phyloP scores from a whole-genome alignment of 1,140 invertebrate species.

The Ostrea denselamellosa region DNA sequence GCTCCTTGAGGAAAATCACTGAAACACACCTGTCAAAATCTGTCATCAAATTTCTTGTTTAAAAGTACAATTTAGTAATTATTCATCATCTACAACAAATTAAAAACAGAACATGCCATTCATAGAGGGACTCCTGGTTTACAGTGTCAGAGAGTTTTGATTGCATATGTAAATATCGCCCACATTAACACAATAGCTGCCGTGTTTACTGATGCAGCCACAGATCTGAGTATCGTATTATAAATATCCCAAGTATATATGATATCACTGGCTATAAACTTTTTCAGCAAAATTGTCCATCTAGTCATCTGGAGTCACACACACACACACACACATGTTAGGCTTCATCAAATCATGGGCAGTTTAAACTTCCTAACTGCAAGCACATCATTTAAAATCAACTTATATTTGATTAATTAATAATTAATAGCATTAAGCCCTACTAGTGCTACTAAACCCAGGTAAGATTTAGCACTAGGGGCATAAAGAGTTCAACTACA shows the following conservation, averaged over 20 bases:
- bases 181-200: not conserved
- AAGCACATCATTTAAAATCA: too few species aligned
- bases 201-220: not conserved
- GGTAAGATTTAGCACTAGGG: too few species aligned
- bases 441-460: too few species aligned
- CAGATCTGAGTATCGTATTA: not conserved
- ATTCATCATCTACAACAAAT: not conserved
- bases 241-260: not conserved
- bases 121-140: not conserved
- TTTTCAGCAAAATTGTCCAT: too few species aligned
- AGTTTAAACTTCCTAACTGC: too few species aligned
- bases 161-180: not conserved
- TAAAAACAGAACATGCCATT: not conserved
- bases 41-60: not conserved
- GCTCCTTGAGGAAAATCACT: not conserved
- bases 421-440: too few species aligned
- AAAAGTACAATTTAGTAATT: not conserved
- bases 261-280: too few species aligned
- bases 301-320: too few species aligned
- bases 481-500: too few species aligned
- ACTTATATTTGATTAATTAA: too few species aligned
- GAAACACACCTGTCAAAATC: constrained; percentile 11
- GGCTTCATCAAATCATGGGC: too few species aligned
- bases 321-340: too few species aligned
- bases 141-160: not conserved